phyloP scores from a whole-genome alignment of 2,797 vertebrate genomes.

The Xenops minutus region DNA sequence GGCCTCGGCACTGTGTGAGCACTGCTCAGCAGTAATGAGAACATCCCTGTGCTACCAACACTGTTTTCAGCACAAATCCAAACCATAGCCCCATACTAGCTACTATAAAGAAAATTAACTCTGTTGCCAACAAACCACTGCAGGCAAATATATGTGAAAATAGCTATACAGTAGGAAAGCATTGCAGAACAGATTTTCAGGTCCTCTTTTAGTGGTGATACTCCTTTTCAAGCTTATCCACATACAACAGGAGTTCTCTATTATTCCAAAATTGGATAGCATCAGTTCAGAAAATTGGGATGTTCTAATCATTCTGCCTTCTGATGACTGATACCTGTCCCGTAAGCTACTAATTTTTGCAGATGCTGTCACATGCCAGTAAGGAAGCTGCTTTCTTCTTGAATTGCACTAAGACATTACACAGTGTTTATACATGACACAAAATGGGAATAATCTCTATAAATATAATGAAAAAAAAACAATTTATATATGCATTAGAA shows the following conservation, averaged over 20 bases:
- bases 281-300: background rate
- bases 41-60: background rate
- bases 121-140: background rate
- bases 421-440: background rate
- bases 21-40: background rate
- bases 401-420: background rate
- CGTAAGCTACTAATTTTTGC: background rate
- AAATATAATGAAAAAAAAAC: background rate
- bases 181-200: background rate
- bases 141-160: background rate
- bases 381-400: background rate
- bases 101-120: background rate
- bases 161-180: background rate
- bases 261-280: background rate
- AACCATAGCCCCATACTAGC: background rate
- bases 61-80: background rate
- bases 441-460: background rate
- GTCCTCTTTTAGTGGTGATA: background rate
- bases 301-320: background rate
- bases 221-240: background rate
- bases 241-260: background rate
- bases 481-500: background rate
- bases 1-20: background rate
- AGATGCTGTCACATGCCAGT: background rate
- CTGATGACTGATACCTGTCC: background rate